Conservation (phyloP, 2,113 vertebrate genomes). For the Brachionichthys hirsutus region DNA sequence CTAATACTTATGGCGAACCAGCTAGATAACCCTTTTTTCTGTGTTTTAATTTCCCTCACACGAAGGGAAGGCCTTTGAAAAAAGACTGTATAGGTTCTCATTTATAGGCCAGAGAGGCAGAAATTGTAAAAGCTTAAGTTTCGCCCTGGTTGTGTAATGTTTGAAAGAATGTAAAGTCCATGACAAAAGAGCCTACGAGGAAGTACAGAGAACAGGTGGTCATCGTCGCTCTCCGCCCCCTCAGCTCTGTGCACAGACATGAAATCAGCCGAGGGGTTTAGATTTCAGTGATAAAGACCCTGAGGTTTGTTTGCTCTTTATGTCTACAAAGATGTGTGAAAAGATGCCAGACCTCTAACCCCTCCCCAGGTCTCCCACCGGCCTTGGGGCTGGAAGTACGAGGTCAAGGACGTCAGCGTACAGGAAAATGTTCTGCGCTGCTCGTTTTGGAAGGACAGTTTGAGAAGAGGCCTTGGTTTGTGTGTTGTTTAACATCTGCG, state of each 20-base stretch:
- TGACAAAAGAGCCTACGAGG: conserved; percentile 61
- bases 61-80: conserved; percentile 58
- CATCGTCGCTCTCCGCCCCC: conserved; percentile 61
- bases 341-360: conserved; percentile 69
- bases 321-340: conserved; percentile 74
- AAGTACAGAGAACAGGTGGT: conserved; percentile 76
- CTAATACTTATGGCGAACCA: conserved; percentile 48
- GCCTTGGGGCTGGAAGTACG: conserved; percentile 33
- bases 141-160: conserved; percentile 58
- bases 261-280: conserved; percentile 70
- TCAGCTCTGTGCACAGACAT: conserved; percentile 50
- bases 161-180: conserved; percentile 69
- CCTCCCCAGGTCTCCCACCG: conserved; percentile 32
- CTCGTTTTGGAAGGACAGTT: conserved; percentile 50
- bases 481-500: conserved; percentile 17
- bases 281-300: conserved; percentile 77
- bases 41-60: conserved; percentile 54
- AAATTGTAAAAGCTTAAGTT: conserved; percentile 72
- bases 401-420: conserved; percentile 40
- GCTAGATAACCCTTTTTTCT: conserved; percentile 45
- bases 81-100: conserved; percentile 53
- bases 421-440: conserved; percentile 59
- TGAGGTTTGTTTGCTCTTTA: conserved; percentile 72
- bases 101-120: conserved; percentile 50
- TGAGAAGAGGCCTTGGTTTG: conserved; percentile 52